Evolutionary conservation across 1,140 invertebrate genomes (phyloP), one percentile per base, ranked within the genome.

Genomic region (Aphelenchoides avenae): DNA sequence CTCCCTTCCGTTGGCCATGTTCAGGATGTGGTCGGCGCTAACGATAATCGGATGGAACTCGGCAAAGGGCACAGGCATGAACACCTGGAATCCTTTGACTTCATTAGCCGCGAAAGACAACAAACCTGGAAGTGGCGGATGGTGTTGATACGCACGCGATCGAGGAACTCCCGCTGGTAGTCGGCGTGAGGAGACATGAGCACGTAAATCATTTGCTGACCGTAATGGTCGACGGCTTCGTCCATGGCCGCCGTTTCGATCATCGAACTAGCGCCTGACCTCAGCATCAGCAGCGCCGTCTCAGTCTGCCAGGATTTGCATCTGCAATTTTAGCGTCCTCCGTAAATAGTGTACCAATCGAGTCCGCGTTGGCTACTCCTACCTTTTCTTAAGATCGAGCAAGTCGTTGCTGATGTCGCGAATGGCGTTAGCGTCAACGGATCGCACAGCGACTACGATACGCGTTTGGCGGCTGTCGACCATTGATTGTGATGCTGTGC

Each of bases 141-240:
- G 4, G 73, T 70, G 50, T 77, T 75, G 31, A 75, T 64, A 2
- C 73, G 59, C 20, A 75, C 52, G 9, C 73, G 52, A 60, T 75
- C 73, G 13, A 75, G 54, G 49, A 77, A 75, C 46, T 75, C 73
- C 31, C 63, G 52, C 42, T 77, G 74, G 46, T 66, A 66, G 56
- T 75, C 73, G n/a, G 69, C 68, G 61, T 73, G 61, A 5, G 73
- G 74, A 13, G 74, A 68, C 1, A 75, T 42, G 34, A 77, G 39
- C 11, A 75, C 40, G 44, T 66, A 76, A 33, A 75, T 67, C 9
- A 44, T 66, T 37, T 75, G 64, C 18, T 71, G 58, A n/a, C 72
- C 73, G 49, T 66, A 75, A 22, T 64, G 71, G 47, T 75, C 73
- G n/a, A 75, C 60, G 7, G 73, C 71, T 36, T 71, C 73, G 59